Percentiles rank a stretch among this genome's conserved stretches.
These are phyloP conservation scores for Perccottus glenii DNA, from an alignment of 2,113 vertebrate genomes.

Conservation along the genomic window DNA sequence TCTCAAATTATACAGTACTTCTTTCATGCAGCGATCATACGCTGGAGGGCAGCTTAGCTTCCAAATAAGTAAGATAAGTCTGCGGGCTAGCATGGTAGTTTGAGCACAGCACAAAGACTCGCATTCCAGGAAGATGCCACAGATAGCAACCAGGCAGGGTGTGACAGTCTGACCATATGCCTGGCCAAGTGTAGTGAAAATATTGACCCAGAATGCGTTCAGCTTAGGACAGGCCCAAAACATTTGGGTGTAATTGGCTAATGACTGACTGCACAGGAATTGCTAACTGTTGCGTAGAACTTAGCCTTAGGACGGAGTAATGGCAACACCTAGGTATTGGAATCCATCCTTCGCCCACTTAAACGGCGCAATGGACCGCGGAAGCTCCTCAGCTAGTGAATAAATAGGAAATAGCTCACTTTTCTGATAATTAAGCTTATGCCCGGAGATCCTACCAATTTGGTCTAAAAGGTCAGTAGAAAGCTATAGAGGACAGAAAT, in stretches of 20 bases:
- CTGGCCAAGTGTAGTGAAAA: background rate
- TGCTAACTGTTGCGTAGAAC: background rate
- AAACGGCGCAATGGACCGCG: background rate
- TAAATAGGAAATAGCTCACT: background rate
- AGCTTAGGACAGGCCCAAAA: background rate
- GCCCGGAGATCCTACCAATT: background rate
- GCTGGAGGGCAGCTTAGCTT: background rate
- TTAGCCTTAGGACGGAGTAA: background rate
- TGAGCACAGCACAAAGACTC: background rate
- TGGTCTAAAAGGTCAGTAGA: background rate
- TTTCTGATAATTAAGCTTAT: background rate
- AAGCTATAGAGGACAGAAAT: background rate
- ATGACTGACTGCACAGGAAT: too few species aligned
- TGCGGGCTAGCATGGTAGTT: background rate
- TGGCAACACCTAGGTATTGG: background rate
- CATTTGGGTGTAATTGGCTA: too few species aligned
- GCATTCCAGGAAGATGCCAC: background rate
- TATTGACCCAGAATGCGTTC: background rate
- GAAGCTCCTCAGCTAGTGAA: background rate
- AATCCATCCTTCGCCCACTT: background rate
- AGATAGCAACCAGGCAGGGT: background rate
- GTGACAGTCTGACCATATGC: background rate
- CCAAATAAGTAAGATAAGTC: background rate
- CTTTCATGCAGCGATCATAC: background rate
- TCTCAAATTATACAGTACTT: background rate